Evolutionary conservation across 2,888 invertebrate species (phyloP).

Genomic region (Branchipolynoe longqiensis): DNA sequence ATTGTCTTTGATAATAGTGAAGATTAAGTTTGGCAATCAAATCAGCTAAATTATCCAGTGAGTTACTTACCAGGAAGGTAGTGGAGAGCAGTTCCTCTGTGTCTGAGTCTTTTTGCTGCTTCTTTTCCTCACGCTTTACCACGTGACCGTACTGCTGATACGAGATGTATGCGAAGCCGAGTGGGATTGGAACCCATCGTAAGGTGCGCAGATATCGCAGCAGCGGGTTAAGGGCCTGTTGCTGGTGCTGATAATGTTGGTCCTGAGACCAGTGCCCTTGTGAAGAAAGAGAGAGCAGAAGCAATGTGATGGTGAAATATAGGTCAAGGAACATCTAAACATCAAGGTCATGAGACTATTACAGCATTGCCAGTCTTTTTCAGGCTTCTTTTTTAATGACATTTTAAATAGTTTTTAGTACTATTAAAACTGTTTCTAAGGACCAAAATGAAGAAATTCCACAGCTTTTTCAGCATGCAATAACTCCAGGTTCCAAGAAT

Average conservation of each 20-base stretch:
- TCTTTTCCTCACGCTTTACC: constrained; percentile 60
- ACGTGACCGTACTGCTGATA: constrained; percentile 66
- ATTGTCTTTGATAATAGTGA: no score
- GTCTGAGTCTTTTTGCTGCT: not conserved
- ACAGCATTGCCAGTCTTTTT: not conserved
- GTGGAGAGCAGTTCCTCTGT: constrained; percentile 60
- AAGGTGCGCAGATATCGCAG: constrained; percentile 53
- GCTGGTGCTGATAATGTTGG: not conserved
- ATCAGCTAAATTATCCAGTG: not conserved
- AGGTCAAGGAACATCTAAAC: not conserved
- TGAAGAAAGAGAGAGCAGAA: not conserved
- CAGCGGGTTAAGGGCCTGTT: constrained; percentile 47
- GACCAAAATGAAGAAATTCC: no score
- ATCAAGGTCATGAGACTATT: not conserved
- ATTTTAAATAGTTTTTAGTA: not conserved
- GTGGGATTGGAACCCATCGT: constrained; percentile 64
- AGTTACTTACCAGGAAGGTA: constrained; percentile 61
- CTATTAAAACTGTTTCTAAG: no score
- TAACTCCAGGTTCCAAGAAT: no score
- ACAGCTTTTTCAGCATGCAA: no score
- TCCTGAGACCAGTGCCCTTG: not conserved
- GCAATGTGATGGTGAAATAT: not conserved
- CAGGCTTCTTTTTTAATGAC: no score
- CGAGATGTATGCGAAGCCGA: constrained; percentile 65
- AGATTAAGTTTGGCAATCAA: no score